Evolutionary conservation across 2,888 invertebrate species (phyloP).

Genomic region (Drosophila kanekoi): DNA sequence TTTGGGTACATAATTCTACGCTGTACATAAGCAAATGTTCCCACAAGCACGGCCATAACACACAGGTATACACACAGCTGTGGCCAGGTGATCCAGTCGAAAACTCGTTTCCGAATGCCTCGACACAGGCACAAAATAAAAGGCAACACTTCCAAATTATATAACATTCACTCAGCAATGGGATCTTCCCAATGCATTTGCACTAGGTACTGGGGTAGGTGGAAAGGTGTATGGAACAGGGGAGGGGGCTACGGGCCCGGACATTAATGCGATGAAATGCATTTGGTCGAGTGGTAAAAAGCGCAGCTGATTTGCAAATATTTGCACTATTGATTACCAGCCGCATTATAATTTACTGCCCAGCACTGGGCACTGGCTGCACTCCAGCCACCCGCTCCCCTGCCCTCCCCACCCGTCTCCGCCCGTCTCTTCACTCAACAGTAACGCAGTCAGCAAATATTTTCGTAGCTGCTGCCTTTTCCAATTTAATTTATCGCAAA

Average conservation of each 20-base stretch:
- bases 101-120: constrained; percentile 59
- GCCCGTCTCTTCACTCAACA: not conserved
- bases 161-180: constrained; percentile 42
- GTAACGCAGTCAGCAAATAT: constrained; percentile 58
- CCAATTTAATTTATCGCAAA: constrained; percentile 81
- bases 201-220: not conserved
- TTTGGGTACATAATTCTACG: too few relatives aligned
- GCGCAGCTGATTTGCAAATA: constrained; percentile 70
- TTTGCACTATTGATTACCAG: constrained; percentile 75
- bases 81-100: constrained; percentile 15
- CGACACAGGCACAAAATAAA: constrained; percentile 52
- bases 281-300: constrained; percentile 50
- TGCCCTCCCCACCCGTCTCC: not conserved
- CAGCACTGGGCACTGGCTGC: not conserved
- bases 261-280: constrained; percentile 52
- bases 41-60: not conserved
- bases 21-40: not conserved
- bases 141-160: constrained; percentile 63
- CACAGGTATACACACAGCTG: constrained; percentile 7
- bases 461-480: constrained; percentile 59
- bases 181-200: constrained; percentile 10
- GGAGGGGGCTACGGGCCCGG: not conserved
- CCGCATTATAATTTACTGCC: constrained; percentile 58
- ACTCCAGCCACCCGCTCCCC: not conserved
- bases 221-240: constrained; percentile 4